Evolutionary conservation across 2,797 vertebrate genomes (phyloP).

Genomic region (Natrix natrix): DNA sequence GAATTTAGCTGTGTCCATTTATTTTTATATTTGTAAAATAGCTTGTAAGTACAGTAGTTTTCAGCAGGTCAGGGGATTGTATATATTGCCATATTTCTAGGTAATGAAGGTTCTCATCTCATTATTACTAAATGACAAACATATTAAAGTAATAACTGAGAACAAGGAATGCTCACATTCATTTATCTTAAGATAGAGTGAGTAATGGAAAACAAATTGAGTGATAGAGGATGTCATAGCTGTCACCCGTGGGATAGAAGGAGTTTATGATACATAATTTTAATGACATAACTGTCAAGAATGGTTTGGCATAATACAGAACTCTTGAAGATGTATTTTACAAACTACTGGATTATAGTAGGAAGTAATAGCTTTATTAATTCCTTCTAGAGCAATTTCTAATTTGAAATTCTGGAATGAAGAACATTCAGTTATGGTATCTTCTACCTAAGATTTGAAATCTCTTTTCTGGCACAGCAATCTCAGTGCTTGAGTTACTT

Average conservation of each 20-base stretch:
- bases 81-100: constrained; percentile 76
- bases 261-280: not conserved
- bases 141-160: constrained; percentile 78
- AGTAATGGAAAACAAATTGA: constrained; percentile 70
- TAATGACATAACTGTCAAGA: not conserved
- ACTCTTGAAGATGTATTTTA: not conserved
- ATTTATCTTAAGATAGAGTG: constrained; percentile 71
- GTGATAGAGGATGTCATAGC: constrained; percentile 65
- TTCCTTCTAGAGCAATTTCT: not conserved
- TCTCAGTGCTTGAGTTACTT: not conserved
- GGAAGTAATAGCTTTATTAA: not conserved
- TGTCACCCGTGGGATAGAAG: constrained; percentile 65
- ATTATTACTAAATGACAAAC: constrained; percentile 80
- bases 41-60: constrained; percentile 76
- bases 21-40: constrained; percentile 68
- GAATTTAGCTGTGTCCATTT: constrained; percentile 61
- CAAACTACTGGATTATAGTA: not conserved
- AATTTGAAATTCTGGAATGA: not conserved
- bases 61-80: constrained; percentile 74
- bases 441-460: not conserved
- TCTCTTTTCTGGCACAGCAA: not conserved
- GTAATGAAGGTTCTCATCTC: constrained; percentile 79
- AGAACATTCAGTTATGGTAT: not conserved
- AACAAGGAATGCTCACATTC: constrained; percentile 66
- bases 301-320: not conserved